Evolutionary conservation across 2,113 vertebrate genomes (phyloP), one percentile per base, ranked within the genome.

Genomic region (Callocephalon fimbriatum): DNA sequence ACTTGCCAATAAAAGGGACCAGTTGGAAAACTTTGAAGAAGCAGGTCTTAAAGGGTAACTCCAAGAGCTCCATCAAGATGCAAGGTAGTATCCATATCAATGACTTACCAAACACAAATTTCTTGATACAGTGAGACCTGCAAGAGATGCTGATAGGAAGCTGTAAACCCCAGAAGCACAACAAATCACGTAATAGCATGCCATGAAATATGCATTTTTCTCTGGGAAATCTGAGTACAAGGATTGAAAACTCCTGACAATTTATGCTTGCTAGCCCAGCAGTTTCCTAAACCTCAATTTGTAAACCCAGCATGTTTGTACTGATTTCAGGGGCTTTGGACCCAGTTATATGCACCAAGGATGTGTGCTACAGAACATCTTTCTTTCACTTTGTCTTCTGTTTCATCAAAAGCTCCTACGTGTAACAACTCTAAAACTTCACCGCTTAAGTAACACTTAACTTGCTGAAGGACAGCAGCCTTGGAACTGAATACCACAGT

Each of bases 101-200:
- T 48, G 58, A 56, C 20, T 9, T 48, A 71, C 29, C 3, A 7
- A 56, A 40, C 40, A 31, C 25, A 72, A 48, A 16, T 42, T 53
- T 47, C 42, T 75, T 47, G 4, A 23, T n/a, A 78, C 6, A 63
- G 7, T 54, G 4, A 90, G 8, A 53, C 32, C 38, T 62, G 45
- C 11, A 86, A 62, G 14, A 92, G 58, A 67, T 42, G 15, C 23
- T 35, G 21, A 79, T 50, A 72, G 11, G 20, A 90, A 81, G 9
- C 22, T 70, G 15, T 42, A 93, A 80, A 54, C 1, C 16, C 38
- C 26, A n/a, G 42, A 80, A 78, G 12, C 18, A 40, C 40, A 78
- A 3, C 26, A 90, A 92, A 47, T 31, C 14, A 42, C 0, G 0
- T 10, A 73, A 45, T 1, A 88, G 6, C 4, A n/a, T 6, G 3